phyloP scores from a whole-genome alignment of 2,888 invertebrate genomes.

The Pseudococcus jackbeardsleyi region DNA sequence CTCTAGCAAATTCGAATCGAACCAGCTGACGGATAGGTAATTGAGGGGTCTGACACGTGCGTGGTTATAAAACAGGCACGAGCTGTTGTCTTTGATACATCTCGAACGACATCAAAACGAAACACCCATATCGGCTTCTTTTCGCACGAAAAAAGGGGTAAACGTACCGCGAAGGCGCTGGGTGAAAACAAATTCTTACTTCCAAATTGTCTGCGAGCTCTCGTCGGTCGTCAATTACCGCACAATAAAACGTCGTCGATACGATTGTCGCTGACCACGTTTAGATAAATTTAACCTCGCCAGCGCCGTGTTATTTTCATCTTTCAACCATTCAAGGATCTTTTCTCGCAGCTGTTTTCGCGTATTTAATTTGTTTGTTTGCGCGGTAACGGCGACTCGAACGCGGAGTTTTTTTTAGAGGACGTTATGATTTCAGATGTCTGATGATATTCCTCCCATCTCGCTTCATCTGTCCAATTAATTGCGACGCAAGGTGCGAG shows the following conservation, averaged over 20 bases:
- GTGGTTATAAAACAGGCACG: not conserved
- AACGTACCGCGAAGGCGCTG: too few species aligned
- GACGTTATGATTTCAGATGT: not conserved
- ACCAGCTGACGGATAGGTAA: not conserved
- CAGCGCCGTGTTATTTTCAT: constrained; percentile 43
- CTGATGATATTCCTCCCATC: not conserved
- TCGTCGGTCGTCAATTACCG: not conserved
- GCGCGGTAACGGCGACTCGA: not conserved
- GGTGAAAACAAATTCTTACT: not conserved
- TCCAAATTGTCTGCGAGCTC: not conserved
- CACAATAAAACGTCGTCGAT: not conserved
- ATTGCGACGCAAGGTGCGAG: not conserved
- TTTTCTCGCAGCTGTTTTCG: constrained; percentile 39
- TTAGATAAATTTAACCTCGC: constrained; percentile 41
- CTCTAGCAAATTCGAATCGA: not conserved
- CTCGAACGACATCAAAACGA: too few species aligned
- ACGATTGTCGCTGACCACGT: constrained; percentile 32
- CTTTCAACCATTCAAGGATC: constrained; percentile 39
- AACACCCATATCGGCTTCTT: too few species aligned
- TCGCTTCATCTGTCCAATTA: not conserved
- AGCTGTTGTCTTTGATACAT: too few species aligned
- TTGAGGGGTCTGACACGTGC: not conserved
- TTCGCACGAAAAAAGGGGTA: too few species aligned
- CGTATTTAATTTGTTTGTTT: constrained; percentile 44
- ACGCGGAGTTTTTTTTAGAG: constrained; percentile 7